Evolutionary conservation across 1,140 invertebrate genomes (phyloP), one percentile per base, ranked within the genome.

Genomic region (Drosophila virilis): DNA sequence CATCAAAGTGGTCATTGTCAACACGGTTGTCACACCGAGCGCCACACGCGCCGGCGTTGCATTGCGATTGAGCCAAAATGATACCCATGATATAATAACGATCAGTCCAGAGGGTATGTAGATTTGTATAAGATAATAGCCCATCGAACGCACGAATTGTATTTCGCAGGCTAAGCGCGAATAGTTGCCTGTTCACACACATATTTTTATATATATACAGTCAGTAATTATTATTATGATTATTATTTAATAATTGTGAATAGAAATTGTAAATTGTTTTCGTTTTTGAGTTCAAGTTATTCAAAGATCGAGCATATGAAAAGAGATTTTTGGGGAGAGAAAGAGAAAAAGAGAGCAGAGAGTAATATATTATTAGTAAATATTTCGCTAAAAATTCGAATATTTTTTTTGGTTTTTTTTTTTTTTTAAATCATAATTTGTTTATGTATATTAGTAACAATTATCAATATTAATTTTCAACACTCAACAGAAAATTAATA

Each of bases 111-210:
- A 98, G 81, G 98, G 98, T 94, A 99, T 98, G 94, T 99, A 99
- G 93, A 99, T 99, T 94, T 99, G 98, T 94, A 99, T 99, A 90
- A 99, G 94, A 94, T 99, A 99, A 95, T 99, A 99, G 89, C 98
- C 98, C 97, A 99, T 98, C 88, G 97, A 98, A 75, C 98, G 96
- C 70, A 98, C 97, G 94, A 99, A 98, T 93, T 98, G 97, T 93
- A 99, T 98, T 94, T 99, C 97, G 94, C 97, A 98, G 70, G 98
- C 97, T 94, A 99, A 94, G 91, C 98, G 95, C 85, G 98, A 99
- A 94, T 99, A 99, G 94, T 99, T 99, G 94, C 98, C 98, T 99
- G 94, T 64, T 69, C 48, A 40, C 38, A 62, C 22, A 28, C 22
- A 33, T 15, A 38, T 71, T 33, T 28, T 0, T 28, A 22, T 22